Conservation (phyloP, 2,888 invertebrate species). For the Brachypalpus laphriformis region DNA sequence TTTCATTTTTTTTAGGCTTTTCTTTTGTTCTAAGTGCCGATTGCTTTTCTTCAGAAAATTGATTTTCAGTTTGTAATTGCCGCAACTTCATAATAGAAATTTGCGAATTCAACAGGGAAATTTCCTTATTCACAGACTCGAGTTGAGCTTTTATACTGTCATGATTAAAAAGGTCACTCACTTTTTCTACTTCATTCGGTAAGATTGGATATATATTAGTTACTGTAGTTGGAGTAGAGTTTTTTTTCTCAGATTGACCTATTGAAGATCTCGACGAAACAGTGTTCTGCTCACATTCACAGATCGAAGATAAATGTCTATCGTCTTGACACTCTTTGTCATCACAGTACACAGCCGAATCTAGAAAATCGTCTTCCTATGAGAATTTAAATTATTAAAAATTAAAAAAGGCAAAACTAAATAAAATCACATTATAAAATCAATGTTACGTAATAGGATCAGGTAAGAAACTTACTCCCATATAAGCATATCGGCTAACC, state of each 20-base stretch:
- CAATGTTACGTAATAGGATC: too few relatives aligned
- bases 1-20: neutral
- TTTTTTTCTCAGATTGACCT: slow-evolving; percentile 51
- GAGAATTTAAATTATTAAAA: too few relatives aligned
- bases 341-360: slow-evolving; percentile 79
- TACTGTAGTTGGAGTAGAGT: neutral
- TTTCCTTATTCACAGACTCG: slow-evolving; percentile 84
- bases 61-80: slow-evolving; percentile 51
- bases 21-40: neutral
- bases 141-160: slow-evolving; percentile 78
- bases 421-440: too few relatives aligned
- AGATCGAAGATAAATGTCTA: slow-evolving; percentile 45
- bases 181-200: slow-evolving; percentile 34
- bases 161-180: slow-evolving; percentile 76
- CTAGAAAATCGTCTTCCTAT: slow-evolving; percentile 80
- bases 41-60: neutral
- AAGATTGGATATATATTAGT: slow-evolving; percentile 17
- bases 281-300: slow-evolving; percentile 74
- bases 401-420: too few relatives aligned
- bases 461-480: slow-evolving; percentile 76
- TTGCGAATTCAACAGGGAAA: slow-evolving; percentile 84
- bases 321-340: slow-evolving; percentile 75
- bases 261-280: slow-evolving; percentile 72
- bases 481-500: slow-evolving; percentile 84
- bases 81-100: slow-evolving; percentile 85